Evolutionary conservation across 2,113 vertebrate species (phyloP).

Genomic region (Nibea albiflora): DNA sequence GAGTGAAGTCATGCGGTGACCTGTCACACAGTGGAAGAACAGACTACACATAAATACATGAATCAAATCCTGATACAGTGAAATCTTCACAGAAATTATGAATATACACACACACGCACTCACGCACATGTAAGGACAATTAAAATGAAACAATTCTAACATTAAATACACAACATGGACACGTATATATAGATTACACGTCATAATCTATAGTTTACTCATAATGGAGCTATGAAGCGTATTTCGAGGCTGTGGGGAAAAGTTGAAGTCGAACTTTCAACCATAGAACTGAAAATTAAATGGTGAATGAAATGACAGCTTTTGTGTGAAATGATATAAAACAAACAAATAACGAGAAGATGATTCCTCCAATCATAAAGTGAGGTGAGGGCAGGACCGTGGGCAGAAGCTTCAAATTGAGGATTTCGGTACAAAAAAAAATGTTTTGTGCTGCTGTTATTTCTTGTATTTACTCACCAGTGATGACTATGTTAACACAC

Average conservation of each 20-base stretch:
- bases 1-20: slow-evolving; percentile 60
- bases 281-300: not conserved
- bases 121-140: not conserved
- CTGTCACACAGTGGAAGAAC: slow-evolving; percentile 15
- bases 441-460: slow-evolving; percentile 40
- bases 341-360: slow-evolving; percentile 21
- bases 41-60: slow-evolving; percentile 8
- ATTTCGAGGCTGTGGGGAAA: not conserved
- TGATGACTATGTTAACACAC: slow-evolving; percentile 81
- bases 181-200: slow-evolving; percentile 44
- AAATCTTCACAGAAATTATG: not conserved
- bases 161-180: not conserved
- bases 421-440: slow-evolving; percentile 28
- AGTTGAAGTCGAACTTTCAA: not conserved
- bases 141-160: slow-evolving; percentile 2
- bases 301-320: not conserved
- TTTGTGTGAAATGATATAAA: not conserved
- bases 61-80: not conserved
- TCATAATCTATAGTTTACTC: slow-evolving; percentile 30
- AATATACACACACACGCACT: not conserved
- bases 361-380: slow-evolving; percentile 25
- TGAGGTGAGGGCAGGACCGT: slow-evolving; percentile 47
- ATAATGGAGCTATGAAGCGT: not conserved
- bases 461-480: slow-evolving; percentile 78
- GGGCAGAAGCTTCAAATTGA: slow-evolving; percentile 54